phyloP scores from a whole-genome alignment of 2,113 vertebrate species.

The Genyomyrus donnyi region DNA sequence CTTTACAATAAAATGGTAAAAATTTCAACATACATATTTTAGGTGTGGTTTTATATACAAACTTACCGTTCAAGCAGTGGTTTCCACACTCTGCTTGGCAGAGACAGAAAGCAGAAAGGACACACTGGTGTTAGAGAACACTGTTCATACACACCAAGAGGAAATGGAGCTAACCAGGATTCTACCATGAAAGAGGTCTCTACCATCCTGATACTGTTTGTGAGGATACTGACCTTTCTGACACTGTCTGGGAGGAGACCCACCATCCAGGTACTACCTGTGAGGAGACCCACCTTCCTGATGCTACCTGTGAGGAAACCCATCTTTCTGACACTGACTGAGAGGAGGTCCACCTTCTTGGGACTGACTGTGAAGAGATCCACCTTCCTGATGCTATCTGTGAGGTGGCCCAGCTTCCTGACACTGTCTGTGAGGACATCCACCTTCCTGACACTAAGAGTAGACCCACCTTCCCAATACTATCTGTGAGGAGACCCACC shows the following conservation, averaged over 20 bases:
- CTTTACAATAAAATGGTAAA: not conserved
- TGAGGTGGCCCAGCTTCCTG: conserved; percentile 49
- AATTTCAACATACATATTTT: not conserved
- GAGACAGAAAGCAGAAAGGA: conserved; percentile 51
- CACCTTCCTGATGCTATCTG: conserved; percentile 70
- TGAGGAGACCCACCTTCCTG: conserved; percentile 61
- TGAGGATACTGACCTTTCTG: conserved; percentile 61
- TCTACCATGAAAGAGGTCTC: not conserved
- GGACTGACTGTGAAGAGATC: conserved; percentile 46
- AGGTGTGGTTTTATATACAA: not conserved
- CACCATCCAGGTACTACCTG: not conserved
- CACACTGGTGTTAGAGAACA: not conserved
- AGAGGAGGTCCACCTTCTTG: conserved; percentile 61
- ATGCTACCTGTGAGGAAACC: conserved; percentile 33
- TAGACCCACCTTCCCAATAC: not conserved
- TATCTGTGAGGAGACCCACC: conserved; percentile 45
- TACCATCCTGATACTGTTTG: not conserved
- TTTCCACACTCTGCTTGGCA: conserved; percentile 73
- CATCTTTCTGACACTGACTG: not conserved
- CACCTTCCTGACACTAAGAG: conserved; percentile 43
- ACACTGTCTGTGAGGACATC: no score
- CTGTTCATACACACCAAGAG: not conserved
- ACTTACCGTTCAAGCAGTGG: conserved; percentile 77
- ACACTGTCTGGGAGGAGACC: conserved; percentile 45
- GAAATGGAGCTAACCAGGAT: not conserved